These are phyloP conservation scores for Apteryx owenii DNA, from an alignment of 2,113 vertebrate species.

Conservation along the genomic window DNA sequence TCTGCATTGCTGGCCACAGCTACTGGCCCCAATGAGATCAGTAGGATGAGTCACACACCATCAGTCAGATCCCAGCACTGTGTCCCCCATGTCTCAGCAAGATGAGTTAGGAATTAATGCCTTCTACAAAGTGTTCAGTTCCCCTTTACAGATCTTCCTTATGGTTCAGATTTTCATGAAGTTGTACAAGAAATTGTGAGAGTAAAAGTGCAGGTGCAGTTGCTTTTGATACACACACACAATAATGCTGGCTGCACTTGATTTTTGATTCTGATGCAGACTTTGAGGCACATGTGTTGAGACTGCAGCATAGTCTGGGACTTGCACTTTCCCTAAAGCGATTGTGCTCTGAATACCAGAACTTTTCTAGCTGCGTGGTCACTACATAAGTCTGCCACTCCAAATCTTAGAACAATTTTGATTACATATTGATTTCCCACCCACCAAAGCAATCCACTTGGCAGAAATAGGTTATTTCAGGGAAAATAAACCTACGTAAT, in stretches of 20 bases:
- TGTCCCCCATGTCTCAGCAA: not conserved
- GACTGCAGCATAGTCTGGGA: not conserved
- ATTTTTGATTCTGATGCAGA: not conserved
- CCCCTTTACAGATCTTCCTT: not conserved
- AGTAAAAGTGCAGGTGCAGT: not conserved
- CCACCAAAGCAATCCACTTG: not conserved
- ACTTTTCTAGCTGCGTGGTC: not conserved
- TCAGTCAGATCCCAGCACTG: not conserved
- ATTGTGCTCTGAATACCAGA: not conserved
- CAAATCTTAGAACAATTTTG: not conserved
- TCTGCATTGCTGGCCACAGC: not conserved
- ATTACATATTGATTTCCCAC: not conserved
- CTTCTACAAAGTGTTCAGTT: not conserved
- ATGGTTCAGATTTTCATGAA: not conserved
- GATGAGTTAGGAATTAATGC: not conserved
- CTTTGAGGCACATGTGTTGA: not conserved
- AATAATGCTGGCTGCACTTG: not conserved
- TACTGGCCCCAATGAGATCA: not conserved
- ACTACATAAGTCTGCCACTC: not conserved
- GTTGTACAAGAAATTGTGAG: not conserved
- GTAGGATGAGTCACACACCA: not conserved
- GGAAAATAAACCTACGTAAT: slow-evolving; percentile 85
- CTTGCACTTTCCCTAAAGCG: not conserved
- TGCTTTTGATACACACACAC: not conserved
- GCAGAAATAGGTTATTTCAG: not conserved